These are phyloP conservation scores for Zoroaster sp. DNA, from an alignment of 53 echinoderm and acorn worm species.

Conservation along the genomic window DNA sequence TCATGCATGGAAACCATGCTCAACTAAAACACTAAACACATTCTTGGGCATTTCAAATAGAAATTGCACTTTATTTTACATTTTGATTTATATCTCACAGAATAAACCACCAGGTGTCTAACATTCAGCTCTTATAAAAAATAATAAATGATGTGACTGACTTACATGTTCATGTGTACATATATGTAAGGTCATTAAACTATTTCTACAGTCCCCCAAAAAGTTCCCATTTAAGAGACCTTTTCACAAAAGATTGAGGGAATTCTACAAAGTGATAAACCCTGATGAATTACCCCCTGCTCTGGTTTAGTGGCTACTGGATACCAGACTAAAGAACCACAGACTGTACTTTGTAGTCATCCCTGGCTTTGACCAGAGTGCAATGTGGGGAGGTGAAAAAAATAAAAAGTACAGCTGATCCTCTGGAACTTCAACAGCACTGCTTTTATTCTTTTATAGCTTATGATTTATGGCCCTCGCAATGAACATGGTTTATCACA, in stretches of 20 bases:
- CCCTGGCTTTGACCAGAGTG: not conserved
- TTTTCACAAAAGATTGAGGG: not conserved
- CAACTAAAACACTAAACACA: not conserved
- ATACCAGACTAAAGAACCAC: not conserved
- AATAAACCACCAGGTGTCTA: not conserved
- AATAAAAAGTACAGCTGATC: constrained; percentile 39
- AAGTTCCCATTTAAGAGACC: not conserved
- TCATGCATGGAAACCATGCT: too few relatives aligned
- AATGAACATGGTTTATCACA: not conserved
- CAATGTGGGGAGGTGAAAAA: not conserved
- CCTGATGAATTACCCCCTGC: not conserved
- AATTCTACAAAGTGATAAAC: not conserved
- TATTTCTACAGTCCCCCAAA: not conserved
- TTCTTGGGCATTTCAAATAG: not conserved
- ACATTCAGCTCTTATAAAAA: not conserved
- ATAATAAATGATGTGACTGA: too few relatives aligned
- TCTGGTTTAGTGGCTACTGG: too few relatives aligned
- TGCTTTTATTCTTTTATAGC: not conserved
- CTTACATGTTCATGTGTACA: too few relatives aligned
- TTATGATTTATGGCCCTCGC: constrained; percentile 30
- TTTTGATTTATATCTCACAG: not conserved
- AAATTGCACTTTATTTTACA: not conserved
- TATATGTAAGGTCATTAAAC: not conserved
- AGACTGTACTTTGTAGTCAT: not conserved
- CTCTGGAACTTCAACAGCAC: not conserved